phyloP scores from a whole-genome alignment of 2,888 invertebrate species.

The Volucella inanis region DNA sequence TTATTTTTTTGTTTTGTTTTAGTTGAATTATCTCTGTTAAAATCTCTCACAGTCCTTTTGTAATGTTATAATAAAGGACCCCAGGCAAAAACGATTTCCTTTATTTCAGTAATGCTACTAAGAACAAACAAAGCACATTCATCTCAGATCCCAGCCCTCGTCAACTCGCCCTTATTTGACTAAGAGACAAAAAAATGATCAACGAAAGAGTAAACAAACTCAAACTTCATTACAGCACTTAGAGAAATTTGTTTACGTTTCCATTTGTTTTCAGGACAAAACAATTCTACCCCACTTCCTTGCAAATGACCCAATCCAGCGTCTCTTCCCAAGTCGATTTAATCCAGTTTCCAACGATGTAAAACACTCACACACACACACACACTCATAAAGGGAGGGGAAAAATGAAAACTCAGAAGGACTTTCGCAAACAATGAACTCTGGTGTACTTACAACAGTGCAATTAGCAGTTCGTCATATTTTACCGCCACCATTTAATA shows the following conservation, averaged over 20 bases:
- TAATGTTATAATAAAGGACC: no score
- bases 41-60: no score
- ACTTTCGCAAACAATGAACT: constrained; percentile 16
- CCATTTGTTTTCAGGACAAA: background rate
- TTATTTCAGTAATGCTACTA: no score
- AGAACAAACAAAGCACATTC: no score
- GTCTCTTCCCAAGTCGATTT: no score
- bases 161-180: no score
- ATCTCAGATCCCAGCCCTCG: no score
- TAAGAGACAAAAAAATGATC: background rate
- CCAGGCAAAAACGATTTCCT: no score
- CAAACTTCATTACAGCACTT: constrained; percentile 19
- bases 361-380: no score
- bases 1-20: no score
- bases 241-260: constrained; percentile 27
- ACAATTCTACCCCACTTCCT: background rate
- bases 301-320: background rate
- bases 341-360: background rate
- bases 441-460: constrained; percentile 37
- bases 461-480: constrained; percentile 58
- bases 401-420: constrained; percentile 1
- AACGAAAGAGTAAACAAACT: constrained; percentile 14
- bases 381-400: background rate
- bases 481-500: constrained; percentile 48
- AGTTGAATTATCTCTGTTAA: no score